Evolutionary conservation across 2,113 vertebrate genomes (phyloP).

Genomic region (Syngnathus typhle): DNA sequence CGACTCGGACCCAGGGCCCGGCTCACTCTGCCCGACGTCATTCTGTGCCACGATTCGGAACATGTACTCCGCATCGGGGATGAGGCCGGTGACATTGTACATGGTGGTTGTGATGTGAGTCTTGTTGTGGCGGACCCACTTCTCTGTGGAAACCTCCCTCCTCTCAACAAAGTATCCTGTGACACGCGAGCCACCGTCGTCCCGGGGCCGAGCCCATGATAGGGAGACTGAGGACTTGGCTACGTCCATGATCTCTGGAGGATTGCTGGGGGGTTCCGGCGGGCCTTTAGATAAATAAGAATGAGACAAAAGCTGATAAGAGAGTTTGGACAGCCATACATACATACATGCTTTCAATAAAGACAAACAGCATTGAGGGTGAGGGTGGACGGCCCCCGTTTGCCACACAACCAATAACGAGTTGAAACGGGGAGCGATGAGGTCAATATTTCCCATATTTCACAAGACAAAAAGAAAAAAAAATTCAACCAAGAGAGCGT

Average conservation of each 20-base stretch:
- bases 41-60: constrained; percentile 96
- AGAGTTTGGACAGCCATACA: too few relatives aligned
- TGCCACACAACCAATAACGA: too few relatives aligned
- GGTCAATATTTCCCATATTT: too few relatives aligned
- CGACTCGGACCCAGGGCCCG: constrained; percentile 84
- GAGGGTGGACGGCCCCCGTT: too few relatives aligned
- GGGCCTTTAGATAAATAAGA: constrained; percentile 69
- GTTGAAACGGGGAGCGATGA: too few relatives aligned
- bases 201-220: constrained; percentile 91
- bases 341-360: background rate
- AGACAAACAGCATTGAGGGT: background rate
- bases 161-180: constrained; percentile 96
- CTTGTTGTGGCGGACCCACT: constrained; percentile 95
- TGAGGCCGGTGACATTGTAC: constrained; percentile 90
- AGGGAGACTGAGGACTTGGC: constrained; percentile 86
- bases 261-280: constrained; percentile 92
- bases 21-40: constrained; percentile 88
- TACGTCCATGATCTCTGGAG: constrained; percentile 92
- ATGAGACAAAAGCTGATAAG: background rate
- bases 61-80: constrained; percentile 94
- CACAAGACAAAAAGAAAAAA: too few relatives aligned
- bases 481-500: too few relatives aligned
- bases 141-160: constrained; percentile 90
- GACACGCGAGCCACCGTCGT: constrained; percentile 92
- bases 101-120: constrained; percentile 98